Percentiles rank a stretch among this genome's conserved stretches.
phyloP scores from a whole-genome alignment of 1,140 invertebrate species.

The Procambarus virginalis region DNA sequence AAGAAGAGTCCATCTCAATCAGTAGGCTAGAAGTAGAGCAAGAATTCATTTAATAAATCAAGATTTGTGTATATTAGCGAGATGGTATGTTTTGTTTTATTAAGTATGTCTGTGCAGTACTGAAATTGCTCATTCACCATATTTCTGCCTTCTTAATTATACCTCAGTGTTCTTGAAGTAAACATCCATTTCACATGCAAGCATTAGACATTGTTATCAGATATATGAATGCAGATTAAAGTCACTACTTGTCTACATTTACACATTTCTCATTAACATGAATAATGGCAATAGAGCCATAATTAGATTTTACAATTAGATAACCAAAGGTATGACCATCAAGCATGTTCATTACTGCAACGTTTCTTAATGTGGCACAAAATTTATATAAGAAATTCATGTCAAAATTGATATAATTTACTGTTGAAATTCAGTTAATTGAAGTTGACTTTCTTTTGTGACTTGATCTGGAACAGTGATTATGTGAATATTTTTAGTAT shows the following conservation, averaged over 20 bases:
- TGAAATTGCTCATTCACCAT: conserved; percentile 12
- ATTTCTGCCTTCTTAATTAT: conserved; percentile 12
- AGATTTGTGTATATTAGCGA: neutral
- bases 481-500: too few species aligned
- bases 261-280: neutral
- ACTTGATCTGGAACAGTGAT: too few species aligned
- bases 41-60: neutral
- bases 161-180: neutral
- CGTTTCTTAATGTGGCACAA: too few species aligned
- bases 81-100: neutral
- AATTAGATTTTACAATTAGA: too few species aligned
- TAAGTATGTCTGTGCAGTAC: neutral
- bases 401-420: too few species aligned
- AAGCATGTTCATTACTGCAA: too few species aligned
- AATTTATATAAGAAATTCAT: too few species aligned
- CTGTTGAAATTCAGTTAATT: too few species aligned
- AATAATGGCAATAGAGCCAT: neutral
- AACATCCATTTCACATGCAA: neutral
- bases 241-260: neutral
- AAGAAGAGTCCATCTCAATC: neutral
- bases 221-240: neutral
- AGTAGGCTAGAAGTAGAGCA: neutral
- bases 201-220: neutral
- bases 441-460: too few species aligned
- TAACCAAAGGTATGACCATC: too few species aligned